Evolutionary conservation across 1,140 invertebrate genomes (phyloP).

Genomic region (Saccostrea cuccullata): DNA sequence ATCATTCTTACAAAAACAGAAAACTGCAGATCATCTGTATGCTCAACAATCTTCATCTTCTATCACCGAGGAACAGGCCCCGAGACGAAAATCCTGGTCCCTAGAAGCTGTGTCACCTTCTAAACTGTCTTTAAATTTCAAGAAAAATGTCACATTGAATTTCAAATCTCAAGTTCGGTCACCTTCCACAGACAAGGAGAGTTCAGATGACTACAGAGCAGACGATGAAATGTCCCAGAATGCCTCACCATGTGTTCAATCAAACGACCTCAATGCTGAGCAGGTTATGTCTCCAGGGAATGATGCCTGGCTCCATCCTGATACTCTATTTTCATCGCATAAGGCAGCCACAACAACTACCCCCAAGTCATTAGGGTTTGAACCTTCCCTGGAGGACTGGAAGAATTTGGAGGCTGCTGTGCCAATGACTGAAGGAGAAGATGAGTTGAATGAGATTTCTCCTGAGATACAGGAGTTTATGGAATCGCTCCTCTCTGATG

Average conservation of each 20-base stretch:
- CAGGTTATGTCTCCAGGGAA: background rate
- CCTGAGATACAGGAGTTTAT: background rate
- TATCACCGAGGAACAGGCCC: background rate
- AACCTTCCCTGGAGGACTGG: conserved; percentile 4
- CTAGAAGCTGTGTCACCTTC: background rate
- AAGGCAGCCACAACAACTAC: background rate
- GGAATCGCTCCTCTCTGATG: background rate
- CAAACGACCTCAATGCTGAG: background rate
- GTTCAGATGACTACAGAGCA: background rate
- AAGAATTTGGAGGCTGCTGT: background rate
- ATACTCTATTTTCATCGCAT: background rate
- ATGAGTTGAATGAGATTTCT: background rate
- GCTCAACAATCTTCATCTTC: background rate
- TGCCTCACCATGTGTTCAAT: background rate
- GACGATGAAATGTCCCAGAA: background rate
- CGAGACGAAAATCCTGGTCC: background rate
- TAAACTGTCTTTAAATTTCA: background rate
- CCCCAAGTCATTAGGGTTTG: background rate
- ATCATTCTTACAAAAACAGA: background rate
- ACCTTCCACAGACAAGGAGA: background rate
- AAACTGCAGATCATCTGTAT: background rate
- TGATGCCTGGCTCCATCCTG: background rate
- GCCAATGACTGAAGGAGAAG: background rate
- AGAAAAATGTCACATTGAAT: background rate
- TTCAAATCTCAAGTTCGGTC: background rate